Evolutionary conservation across 2,797 vertebrate genomes (phyloP), one percentile per base, ranked within the genome.

Genomic region (Catamblyrhynchus diadema): DNA sequence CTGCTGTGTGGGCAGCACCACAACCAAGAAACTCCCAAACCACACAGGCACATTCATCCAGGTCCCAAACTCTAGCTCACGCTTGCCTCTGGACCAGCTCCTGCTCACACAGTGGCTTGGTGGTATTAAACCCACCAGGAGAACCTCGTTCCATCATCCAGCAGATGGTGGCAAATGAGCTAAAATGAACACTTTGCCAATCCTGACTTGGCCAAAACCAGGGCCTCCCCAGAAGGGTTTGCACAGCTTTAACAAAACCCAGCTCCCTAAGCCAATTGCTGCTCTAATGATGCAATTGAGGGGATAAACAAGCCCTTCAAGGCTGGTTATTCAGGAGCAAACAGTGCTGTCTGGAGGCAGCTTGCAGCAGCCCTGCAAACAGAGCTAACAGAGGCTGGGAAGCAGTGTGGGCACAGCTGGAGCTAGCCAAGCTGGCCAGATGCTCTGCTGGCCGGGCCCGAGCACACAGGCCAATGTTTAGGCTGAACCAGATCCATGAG

Each of bases 281-380:
- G 78, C 18, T 62, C 33, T 89, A 93, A 93, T 66, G 91, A 93
- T 95, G 89, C 81, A 87, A 92, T 93, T 94, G 87, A 93, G 45
- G 64, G 95, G 89, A 94, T 94, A 95, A 96, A 96, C 79, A 88
- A 95, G 51, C 56, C 84, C 91, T 90, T 79, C 54, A 92, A 89
- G 75, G 74, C 82, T 90, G 81, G 81, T 51, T 88, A 79, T 87
- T 93, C 89, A 88, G 67, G 56, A 96, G 86, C 37, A 93, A 89
- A 80, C 37, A 47, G 16, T 8, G 32, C 84, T 91, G 94, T 88
- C 91, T 85, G 78, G 45, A 89, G 78, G 88, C 81, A 95, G 94
- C 78, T 79, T 77, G 73, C 83, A 62, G 85, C 1, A 2, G 73
- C 19, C 19, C 27, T 5, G 12, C 15, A 19, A 41, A 41, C 59